phyloP scores from a whole-genome alignment of 2,888 invertebrate genomes.

The Amblyjoppa proteus region DNA sequence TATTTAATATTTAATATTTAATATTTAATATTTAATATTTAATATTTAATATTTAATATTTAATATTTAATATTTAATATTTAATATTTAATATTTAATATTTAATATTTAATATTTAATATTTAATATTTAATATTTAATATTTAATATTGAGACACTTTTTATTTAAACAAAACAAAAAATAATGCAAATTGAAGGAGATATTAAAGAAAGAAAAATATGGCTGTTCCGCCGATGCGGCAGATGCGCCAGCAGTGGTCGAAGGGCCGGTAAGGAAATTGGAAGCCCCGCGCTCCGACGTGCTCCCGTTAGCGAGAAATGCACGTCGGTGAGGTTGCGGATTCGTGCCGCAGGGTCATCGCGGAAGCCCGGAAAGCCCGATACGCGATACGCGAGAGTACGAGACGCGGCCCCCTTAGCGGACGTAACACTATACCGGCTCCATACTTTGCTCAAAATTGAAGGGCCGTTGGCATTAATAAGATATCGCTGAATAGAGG shows the following conservation, averaged over 20 bases:
- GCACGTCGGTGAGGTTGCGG: slow-evolving; percentile 44
- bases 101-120: no score
- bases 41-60: no score
- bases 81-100: no score
- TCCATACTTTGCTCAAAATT: slow-evolving; percentile 19
- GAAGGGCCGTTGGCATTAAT: slow-evolving; percentile 35
- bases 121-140: no score
- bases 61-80: no score
- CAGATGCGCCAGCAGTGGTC: background rate
- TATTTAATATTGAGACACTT: no score
- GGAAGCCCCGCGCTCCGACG: slow-evolving; percentile 52
- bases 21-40: no score
- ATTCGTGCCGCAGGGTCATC: slow-evolving; percentile 58
- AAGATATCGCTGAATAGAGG: slow-evolving; percentile 33
- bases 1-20: no score
- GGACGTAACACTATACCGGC: slow-evolving; percentile 29
- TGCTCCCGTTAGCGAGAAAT: slow-evolving; percentile 35
- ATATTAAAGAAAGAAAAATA: no score
- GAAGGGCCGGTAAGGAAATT: slow-evolving; percentile 38
- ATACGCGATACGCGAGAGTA: slow-evolving; percentile 2
- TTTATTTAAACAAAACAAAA: no score
- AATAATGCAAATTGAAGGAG: no score
- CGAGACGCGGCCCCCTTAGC: slow-evolving; percentile 5
- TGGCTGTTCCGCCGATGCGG: no score
- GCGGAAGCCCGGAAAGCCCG: slow-evolving; percentile 52